These are phyloP conservation scores for Anseranas semipalmata DNA, from an alignment of 2,113 vertebrate species.

Conservation along the genomic window DNA sequence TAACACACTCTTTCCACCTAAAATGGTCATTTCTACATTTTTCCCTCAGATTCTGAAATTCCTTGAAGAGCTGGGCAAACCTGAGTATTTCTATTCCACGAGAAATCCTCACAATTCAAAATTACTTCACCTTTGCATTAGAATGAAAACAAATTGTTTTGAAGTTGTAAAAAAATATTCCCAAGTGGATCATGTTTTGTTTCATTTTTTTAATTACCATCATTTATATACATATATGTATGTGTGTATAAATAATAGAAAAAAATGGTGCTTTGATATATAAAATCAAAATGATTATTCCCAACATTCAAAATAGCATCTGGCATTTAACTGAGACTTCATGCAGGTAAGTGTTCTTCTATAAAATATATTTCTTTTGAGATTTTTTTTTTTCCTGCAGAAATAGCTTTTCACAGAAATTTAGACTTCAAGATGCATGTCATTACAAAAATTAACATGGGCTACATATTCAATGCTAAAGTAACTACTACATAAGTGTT, in stretches of 20 bases:
- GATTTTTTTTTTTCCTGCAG: background rate
- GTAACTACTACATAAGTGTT: background rate
- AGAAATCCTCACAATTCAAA: background rate
- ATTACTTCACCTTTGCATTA: background rate
- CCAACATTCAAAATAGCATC: background rate
- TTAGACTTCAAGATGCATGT: background rate
- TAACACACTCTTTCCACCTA: background rate
- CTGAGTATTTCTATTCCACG: background rate
- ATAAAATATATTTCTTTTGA: background rate
- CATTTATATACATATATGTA: background rate
- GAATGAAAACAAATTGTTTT: background rate
- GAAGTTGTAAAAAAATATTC: background rate
- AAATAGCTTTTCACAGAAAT: background rate
- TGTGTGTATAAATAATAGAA: background rate
- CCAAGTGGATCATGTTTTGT: background rate
- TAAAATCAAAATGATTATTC: background rate
- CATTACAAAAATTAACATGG: fast-evolving
- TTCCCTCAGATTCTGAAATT: background rate
- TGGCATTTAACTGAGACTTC: background rate
- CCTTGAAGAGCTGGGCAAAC: background rate
- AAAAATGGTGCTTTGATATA: background rate
- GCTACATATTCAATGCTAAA: background rate
- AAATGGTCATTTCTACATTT: background rate
- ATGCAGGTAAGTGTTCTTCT: background rate
- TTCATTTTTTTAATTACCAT: background rate